A percentile compares a stretch with the other conserved stretches of the same genome.
Conservation (phyloP, 2,113 vertebrate genomes). For the Verasper variegatus region DNA sequence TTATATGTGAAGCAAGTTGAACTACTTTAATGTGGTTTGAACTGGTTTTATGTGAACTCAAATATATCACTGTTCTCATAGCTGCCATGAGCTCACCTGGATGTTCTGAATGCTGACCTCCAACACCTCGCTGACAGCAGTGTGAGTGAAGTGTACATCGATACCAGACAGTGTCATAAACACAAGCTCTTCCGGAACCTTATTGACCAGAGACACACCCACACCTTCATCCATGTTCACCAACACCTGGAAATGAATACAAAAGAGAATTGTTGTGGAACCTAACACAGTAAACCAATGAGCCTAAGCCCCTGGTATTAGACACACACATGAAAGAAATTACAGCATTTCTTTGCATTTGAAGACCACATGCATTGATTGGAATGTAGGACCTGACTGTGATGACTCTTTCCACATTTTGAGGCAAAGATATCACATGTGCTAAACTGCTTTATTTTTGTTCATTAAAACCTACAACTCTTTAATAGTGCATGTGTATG, state of each 20-base stretch:
- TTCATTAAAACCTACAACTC: too few species aligned
- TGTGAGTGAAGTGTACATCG: slow-evolving; percentile 89
- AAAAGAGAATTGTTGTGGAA: not conserved
- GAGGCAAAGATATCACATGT: too few species aligned
- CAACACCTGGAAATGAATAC: slow-evolving; percentile 81
- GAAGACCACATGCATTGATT: not conserved
- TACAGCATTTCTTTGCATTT: not conserved
- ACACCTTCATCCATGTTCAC: slow-evolving; percentile 93
- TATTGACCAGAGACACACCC: slow-evolving; percentile 94
- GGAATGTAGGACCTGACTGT: too few species aligned
- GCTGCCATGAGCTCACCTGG: slow-evolving; percentile 83
- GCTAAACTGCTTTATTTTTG: too few species aligned
- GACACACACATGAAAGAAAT: too few species aligned
- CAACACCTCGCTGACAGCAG: slow-evolving; percentile 87
- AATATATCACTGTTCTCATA: not conserved
- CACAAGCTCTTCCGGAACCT: slow-evolving; percentile 93
- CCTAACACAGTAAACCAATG: too few species aligned
- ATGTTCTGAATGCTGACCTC: slow-evolving; percentile 92
- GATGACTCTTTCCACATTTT: too few species aligned
- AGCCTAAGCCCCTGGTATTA: too few species aligned
- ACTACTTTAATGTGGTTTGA: not conserved
- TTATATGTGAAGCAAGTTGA: too few species aligned
- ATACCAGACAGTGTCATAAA: slow-evolving; percentile 91
- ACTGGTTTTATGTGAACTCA: too few species aligned
- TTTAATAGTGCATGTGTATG: not conserved